A percentile compares a stretch with the other conserved stretches of the same genome.
Conservation (phyloP, 2,113 vertebrate species). For the Lycaon pictus region DNA sequence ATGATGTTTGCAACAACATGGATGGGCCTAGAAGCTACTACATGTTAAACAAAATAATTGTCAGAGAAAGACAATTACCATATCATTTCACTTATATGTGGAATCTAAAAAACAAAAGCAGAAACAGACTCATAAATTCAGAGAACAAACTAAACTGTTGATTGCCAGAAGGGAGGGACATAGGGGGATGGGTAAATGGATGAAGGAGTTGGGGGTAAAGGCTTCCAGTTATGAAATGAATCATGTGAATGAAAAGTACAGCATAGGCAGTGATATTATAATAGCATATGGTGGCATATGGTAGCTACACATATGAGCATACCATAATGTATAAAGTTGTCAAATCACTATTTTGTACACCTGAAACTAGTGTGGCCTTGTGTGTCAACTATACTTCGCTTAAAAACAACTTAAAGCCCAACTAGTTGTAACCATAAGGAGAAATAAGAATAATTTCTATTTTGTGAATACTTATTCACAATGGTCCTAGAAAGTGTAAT, state of each 20-base stretch:
- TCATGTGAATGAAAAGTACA: not conserved
- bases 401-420: not conserved
- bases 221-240: not conserved
- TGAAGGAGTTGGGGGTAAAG: not conserved
- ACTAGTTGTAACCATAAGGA: not conserved
- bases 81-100: not conserved
- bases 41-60: not conserved
- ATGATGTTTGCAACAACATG: not conserved
- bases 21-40: not conserved
- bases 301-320: not conserved
- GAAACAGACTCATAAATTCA: not conserved
- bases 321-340: not conserved
- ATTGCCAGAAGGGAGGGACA: not conserved
- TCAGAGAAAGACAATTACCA: not conserved
- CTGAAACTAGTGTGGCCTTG: not conserved
- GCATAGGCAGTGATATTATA: not conserved
- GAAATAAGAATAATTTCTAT: conserved; percentile 37
- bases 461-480: conserved; percentile 37
- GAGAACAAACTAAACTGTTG: not conserved
- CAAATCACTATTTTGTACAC: not conserved
- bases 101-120: not conserved
- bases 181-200: not conserved
- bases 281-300: not conserved
- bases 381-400: not conserved
- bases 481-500: not conserved